Evolutionary conservation across 2,888 invertebrate genomes (phyloP).

Genomic region (Ichneumon xanthorius): DNA sequence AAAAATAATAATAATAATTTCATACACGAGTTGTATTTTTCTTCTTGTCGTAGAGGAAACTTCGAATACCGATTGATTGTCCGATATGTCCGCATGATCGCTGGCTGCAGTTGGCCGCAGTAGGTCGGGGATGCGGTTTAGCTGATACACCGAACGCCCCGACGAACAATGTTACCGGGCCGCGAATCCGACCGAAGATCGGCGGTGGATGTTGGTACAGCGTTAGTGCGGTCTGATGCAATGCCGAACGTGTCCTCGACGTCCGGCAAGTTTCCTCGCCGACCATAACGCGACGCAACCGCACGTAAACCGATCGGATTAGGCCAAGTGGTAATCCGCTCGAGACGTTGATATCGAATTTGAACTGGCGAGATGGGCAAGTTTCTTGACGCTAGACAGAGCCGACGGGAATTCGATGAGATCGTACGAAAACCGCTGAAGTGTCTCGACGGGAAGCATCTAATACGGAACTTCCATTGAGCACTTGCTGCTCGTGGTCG

Average conservation of each 20-base stretch:
- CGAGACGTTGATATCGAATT: slow-evolving; percentile 59
- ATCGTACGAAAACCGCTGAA: slow-evolving; percentile 4
- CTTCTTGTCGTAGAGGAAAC: not conserved
- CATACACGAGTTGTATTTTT: not conserved
- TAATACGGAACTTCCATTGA: not conserved
- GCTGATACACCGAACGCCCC: slow-evolving; percentile 64
- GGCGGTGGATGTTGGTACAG: slow-evolving; percentile 38
- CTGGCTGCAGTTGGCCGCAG: slow-evolving; percentile 50
- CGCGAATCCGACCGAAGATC: slow-evolving; percentile 70
- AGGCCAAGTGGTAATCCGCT: slow-evolving; percentile 54
- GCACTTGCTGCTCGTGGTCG: not conserved
- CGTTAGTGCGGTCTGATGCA: slow-evolving; percentile 42
- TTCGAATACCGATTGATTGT: not conserved
- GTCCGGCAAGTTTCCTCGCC: slow-evolving; percentile 50
- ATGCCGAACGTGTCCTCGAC: slow-evolving; percentile 51
- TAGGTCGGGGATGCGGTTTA: slow-evolving; percentile 68
- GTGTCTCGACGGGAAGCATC: not conserved
- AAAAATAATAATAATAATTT: not conserved
- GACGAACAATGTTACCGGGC: slow-evolving; percentile 71
- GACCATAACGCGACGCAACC: slow-evolving; percentile 51
- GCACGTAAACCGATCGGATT: slow-evolving; percentile 55
- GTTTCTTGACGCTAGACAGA: not conserved
- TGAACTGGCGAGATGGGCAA: not conserved
- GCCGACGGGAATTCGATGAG: slow-evolving; percentile 1
- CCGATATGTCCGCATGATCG: slow-evolving; percentile 12